Percentiles rank a stretch among this genome's conserved stretches.
These are phyloP conservation scores for Camelus bactrianus DNA, from an alignment of 2,113 vertebrate species.

Conservation along the genomic window DNA sequence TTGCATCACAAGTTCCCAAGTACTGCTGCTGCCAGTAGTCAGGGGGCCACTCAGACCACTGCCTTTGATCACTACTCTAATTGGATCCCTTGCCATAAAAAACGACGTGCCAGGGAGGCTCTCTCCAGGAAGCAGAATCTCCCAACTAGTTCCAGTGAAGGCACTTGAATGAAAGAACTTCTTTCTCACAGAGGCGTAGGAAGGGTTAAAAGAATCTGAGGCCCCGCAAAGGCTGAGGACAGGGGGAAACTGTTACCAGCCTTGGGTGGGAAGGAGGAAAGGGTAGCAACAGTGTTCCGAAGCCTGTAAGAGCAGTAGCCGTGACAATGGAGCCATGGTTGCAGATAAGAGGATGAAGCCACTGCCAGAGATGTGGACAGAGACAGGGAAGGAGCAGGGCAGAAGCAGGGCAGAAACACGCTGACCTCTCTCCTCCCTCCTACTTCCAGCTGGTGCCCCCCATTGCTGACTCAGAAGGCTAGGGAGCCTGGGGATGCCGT, in stretches of 20 bases:
- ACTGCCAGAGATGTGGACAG: neutral
- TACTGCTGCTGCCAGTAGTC: accelerated
- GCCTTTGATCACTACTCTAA: neutral
- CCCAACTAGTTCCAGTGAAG: neutral
- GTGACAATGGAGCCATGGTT: neutral
- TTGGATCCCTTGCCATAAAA: neutral
- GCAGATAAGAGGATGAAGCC: neutral
- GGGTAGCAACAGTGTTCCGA: neutral
- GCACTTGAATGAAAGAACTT: neutral
- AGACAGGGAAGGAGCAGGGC: neutral
- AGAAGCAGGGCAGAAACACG: neutral
- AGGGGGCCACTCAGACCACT: neutral
- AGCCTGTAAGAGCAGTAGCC: neutral
- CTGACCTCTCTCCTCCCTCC: neutral
- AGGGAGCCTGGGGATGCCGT: neutral
- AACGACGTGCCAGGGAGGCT: neutral
- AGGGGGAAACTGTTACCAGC: neutral
- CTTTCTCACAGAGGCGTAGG: no score
- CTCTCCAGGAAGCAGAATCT: neutral
- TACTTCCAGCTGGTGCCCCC: neutral
- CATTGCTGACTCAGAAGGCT: neutral
- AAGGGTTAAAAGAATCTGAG: neutral
- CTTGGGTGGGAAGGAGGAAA: neutral
- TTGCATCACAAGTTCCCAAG: no score
- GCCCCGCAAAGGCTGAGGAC: neutral